Conservation (phyloP, 2,888 invertebrate species). For the Lepetodrilus schrolli region DNA sequence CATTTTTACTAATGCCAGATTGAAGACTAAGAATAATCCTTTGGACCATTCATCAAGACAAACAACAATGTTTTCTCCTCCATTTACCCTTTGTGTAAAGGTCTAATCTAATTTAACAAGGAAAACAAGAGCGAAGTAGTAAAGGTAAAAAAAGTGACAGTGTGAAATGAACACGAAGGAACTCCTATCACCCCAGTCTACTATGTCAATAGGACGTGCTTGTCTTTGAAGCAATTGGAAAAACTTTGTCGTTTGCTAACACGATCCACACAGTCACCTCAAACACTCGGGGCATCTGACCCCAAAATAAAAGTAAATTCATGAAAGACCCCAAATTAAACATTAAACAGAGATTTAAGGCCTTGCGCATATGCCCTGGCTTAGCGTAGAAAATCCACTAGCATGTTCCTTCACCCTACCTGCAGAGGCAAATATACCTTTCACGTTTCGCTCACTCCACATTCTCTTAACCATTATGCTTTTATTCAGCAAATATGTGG, state of each 20-base stretch:
- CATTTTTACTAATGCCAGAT: too few species aligned
- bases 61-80: too few species aligned
- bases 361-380: conserved; percentile 28
- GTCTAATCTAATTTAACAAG: not conserved
- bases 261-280: conserved; percentile 1
- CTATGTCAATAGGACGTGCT: not conserved
- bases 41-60: too few species aligned
- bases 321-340: conserved; percentile 35
- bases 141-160: conserved; percentile 14
- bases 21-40: too few species aligned
- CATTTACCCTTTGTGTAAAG: too few species aligned
- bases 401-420: conserved; percentile 30
- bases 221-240: conserved; percentile 28
- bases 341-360: conserved; percentile 34
- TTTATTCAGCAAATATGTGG: conserved; percentile 26
- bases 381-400: conserved; percentile 35
- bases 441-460: not conserved
- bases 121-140: not conserved
- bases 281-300: conserved; percentile 31
- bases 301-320: conserved; percentile 34
- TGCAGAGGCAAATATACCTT: conserved; percentile 32
- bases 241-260: conserved; percentile 28
- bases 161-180: not conserved
- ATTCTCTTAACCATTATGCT: conserved; percentile 23
- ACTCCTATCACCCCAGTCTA: not conserved